Evolutionary conservation across 2,113 vertebrate species (phyloP).

Genomic region (Etheostoma cragini): DNA sequence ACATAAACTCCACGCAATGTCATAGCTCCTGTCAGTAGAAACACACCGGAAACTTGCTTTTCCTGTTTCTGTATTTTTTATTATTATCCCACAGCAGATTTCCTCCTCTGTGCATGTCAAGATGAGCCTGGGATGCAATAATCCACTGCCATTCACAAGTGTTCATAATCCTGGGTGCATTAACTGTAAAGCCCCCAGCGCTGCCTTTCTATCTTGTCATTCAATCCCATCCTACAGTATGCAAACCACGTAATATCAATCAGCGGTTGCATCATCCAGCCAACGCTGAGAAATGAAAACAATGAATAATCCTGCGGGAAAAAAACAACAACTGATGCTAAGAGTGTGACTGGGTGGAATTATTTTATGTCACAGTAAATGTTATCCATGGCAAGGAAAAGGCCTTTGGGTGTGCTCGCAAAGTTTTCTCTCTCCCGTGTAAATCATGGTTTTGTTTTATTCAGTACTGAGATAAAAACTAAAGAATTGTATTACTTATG

Average conservation of each 20-base stretch:
- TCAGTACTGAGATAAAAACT: background rate
- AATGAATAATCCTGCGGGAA: conserved; percentile 52
- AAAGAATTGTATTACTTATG: background rate
- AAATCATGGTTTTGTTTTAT: background rate
- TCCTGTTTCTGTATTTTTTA: conserved; percentile 17
- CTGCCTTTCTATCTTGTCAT: conserved; percentile 63
- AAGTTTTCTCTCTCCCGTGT: background rate
- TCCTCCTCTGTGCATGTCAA: conserved; percentile 54
- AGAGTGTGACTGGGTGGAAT: conserved; percentile 10
- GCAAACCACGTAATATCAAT: conserved; percentile 67
- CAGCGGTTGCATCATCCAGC: conserved; percentile 48
- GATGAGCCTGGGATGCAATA: conserved; percentile 72
- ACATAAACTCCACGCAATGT: conserved; percentile 2
- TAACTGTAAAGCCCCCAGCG: conserved; percentile 58
- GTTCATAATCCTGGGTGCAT: conserved; percentile 76
- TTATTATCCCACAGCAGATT: conserved; percentile 36
- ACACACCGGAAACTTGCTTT: background rate
- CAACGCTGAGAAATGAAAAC: conserved; percentile 36
- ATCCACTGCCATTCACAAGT: conserved; percentile 76
- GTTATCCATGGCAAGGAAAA: background rate
- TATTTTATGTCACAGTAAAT: background rate
- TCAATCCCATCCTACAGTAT: conserved; percentile 56
- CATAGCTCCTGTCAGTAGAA: background rate
- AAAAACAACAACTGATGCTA: background rate
- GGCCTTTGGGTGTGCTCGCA: background rate